These are phyloP conservation scores for Cephalopholis sonnerati DNA, from an alignment of 2,113 vertebrate species.

Conservation along the genomic window DNA sequence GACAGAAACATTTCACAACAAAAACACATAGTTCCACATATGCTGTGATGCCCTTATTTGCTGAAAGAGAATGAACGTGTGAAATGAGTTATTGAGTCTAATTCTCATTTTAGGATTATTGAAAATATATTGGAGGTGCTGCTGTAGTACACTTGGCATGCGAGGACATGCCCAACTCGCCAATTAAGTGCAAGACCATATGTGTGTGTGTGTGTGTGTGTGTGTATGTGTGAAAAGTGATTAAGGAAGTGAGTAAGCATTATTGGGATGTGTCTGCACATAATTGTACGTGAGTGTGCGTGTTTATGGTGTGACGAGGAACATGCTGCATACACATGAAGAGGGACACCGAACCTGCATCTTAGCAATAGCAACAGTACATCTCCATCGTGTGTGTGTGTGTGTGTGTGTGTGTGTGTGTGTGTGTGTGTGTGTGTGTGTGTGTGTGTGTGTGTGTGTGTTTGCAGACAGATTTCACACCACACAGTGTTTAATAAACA, in stretches of 20 bases:
- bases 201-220: slow-evolving; percentile 44
- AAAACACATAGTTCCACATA: slow-evolving; percentile 61
- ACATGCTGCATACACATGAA: neutral
- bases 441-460: slow-evolving; percentile 22
- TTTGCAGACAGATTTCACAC: slow-evolving; percentile 22
- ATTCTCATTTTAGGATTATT: slow-evolving; percentile 4
- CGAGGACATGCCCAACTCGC: slow-evolving; percentile 32
- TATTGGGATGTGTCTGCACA: slow-evolving; percentile 36
- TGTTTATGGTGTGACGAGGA: neutral
- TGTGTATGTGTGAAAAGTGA: neutral
- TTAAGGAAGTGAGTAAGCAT: slow-evolving; percentile 8
- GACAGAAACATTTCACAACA: slow-evolving; percentile 74
- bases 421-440: neutral
- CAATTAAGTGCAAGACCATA: slow-evolving; percentile 38
- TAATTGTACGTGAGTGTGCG: slow-evolving; percentile 25
- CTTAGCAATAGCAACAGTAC: slow-evolving; percentile 27
- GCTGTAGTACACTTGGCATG: slow-evolving; percentile 48
- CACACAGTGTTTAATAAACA: slow-evolving; percentile 70
- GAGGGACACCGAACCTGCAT: neutral
- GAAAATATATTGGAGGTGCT: slow-evolving; percentile 2
- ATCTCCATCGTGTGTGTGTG: slow-evolving; percentile 17
- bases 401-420: no score
- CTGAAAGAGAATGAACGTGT: slow-evolving; percentile 23
- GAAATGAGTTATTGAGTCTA: slow-evolving; percentile 1
- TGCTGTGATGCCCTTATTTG: slow-evolving; percentile 60